phyloP scores from a whole-genome alignment of 2,113 vertebrate species.

The Dermatemys mawii region DNA sequence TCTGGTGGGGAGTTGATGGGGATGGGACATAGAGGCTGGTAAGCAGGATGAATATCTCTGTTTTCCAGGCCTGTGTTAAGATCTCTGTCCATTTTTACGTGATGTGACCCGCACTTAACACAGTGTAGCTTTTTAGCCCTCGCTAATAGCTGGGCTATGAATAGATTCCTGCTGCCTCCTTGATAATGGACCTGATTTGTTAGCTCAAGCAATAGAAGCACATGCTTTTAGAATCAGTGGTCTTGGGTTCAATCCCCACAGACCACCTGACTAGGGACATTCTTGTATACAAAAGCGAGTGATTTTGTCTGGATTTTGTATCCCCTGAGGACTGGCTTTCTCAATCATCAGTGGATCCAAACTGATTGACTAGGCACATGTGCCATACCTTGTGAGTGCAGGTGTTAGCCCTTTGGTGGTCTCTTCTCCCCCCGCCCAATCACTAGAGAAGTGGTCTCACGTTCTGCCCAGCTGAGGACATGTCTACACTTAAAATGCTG shows the following conservation, averaged over 20 bases:
- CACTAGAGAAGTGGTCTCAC: neutral
- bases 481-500: neutral
- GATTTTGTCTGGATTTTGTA: neutral
- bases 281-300: neutral
- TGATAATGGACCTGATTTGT: neutral
- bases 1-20: neutral
- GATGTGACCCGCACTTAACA: neutral
- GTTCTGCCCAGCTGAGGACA: neutral
- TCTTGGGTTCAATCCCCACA: neutral
- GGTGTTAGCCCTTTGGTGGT: neutral
- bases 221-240: fast-evolving
- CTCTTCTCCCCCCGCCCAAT: too few relatives aligned
- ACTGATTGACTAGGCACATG: neutral
- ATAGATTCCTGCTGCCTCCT: neutral
- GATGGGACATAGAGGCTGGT: neutral
- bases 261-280: neutral
- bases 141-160: neutral
- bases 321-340: neutral
- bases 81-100: neutral
- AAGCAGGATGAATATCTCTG: neutral
- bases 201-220: fast-evolving
- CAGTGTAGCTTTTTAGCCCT: neutral
- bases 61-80: neutral
- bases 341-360: neutral
- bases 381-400: neutral